Evolutionary conservation across 2,888 invertebrate genomes (phyloP).

Genomic region (Noctua fimbriata): DNA sequence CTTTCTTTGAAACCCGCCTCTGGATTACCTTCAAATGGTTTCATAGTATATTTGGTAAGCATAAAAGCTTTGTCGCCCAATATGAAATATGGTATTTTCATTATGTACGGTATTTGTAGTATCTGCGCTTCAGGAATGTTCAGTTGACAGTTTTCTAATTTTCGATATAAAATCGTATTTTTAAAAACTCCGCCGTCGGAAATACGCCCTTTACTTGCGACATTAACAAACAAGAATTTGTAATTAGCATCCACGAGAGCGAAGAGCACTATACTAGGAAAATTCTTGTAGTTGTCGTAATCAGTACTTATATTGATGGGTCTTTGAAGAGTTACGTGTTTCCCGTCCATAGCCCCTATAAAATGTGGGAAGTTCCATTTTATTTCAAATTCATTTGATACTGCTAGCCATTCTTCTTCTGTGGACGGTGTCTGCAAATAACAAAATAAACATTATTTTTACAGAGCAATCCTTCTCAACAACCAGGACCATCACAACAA

Average conservation of each 20-base stretch:
- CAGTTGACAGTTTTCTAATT: conserved; percentile 36
- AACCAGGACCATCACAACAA: too few species aligned
- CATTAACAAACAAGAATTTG: conserved; percentile 23
- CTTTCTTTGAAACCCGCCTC: too few species aligned
- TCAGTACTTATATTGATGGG: conserved; percentile 4
- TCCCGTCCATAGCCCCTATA: neutral
- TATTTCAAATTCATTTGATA: conserved; percentile 7
- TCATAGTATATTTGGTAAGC: conserved; percentile 20
- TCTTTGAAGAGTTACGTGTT: conserved; percentile 6
- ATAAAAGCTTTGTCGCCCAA: conserved; percentile 59
- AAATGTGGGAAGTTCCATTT: conserved; percentile 9
- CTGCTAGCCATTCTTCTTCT: neutral
- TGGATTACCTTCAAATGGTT: too few species aligned
- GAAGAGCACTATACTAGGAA: conserved; percentile 12
- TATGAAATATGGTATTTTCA: conserved; percentile 61
- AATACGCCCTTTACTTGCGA: conserved; percentile 50
- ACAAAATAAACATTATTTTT: too few species aligned
- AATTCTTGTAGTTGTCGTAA: conserved; percentile 12
- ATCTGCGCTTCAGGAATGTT: conserved; percentile 51
- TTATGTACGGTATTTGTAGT: conserved; percentile 66
- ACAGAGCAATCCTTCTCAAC: too few species aligned
- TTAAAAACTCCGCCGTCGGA: conserved; percentile 62
- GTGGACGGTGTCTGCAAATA: neutral
- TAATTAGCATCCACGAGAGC: conserved; percentile 9
- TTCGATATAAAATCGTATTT: conserved; percentile 44